These are phyloP conservation scores for Pangasius macronema DNA, from an alignment of 2,797 vertebrate genomes.

Conservation along the genomic window DNA sequence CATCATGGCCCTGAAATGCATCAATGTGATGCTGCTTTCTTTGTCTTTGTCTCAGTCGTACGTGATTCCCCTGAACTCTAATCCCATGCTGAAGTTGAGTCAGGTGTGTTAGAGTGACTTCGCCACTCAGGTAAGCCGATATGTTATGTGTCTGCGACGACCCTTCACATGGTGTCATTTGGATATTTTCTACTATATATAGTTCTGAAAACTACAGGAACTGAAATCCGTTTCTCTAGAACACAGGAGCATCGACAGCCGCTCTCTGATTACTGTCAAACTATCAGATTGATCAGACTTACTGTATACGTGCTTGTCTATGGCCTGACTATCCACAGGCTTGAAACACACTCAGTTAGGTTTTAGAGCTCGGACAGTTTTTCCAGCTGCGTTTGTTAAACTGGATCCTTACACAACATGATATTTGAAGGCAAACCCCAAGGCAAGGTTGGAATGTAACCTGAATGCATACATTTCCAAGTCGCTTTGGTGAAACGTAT, in stretches of 20 bases:
- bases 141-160: not conserved
- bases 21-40: not conserved
- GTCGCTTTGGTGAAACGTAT: no score
- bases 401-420: not conserved
- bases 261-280: not conserved
- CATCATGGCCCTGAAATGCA: not conserved
- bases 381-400: not conserved
- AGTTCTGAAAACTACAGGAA: not conserved
- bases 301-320: not conserved
- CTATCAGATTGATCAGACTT: not conserved
- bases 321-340: not conserved
- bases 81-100: not conserved
- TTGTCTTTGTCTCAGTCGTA: not conserved
- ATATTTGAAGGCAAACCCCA: not conserved
- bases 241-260: not conserved
- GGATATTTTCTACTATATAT: not conserved
- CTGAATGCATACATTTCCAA: not conserved
- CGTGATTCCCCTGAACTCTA: not conserved
- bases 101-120: not conserved
- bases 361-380: not conserved
- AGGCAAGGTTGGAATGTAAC: not conserved
- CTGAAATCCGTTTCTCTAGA: not conserved
- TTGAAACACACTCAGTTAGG: not conserved
- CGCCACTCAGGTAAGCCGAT: not conserved
- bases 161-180: not conserved